phyloP scores from a whole-genome alignment of 1,140 invertebrate genomes.

The Leptopilina clavipes region DNA sequence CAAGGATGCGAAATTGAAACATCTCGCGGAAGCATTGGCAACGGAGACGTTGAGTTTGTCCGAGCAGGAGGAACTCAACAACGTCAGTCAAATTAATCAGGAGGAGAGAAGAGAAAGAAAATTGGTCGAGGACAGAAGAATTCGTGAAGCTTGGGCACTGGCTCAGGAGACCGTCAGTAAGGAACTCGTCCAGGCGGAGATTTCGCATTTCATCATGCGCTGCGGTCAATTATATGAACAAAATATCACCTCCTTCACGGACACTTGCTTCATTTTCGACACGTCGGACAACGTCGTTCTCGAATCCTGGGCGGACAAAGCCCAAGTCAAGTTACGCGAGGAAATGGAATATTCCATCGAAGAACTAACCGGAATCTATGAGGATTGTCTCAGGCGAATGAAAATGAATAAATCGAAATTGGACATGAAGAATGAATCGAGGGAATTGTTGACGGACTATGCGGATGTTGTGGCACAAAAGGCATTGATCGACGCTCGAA shows the following conservation, averaged over 20 bases:
- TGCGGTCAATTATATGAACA: conserved; percentile 81
- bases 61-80: conserved; percentile 58
- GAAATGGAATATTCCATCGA: conserved; percentile 82
- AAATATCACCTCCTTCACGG: conserved; percentile 70
- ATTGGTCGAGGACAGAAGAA: conserved; percentile 71
- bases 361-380: conserved; percentile 80
- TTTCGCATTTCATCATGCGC: conserved; percentile 81
- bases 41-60: conserved; percentile 79
- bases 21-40: conserved; percentile 80
- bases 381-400: conserved; percentile 75
- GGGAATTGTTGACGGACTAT: conserved; percentile 80
- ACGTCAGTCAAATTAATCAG: conserved; percentile 51
- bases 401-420: conserved; percentile 72
- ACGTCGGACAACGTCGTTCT: conserved; percentile 79
- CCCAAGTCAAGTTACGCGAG: conserved; percentile 80
- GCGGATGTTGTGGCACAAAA: conserved; percentile 86
- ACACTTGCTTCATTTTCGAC: conserved; percentile 76
- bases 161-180: conserved; percentile 82
- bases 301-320: conserved; percentile 82
- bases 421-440: conserved; percentile 70
- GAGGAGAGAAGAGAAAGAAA: conserved; percentile 65
- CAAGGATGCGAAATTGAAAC: conserved; percentile 81
- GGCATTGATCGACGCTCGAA: conserved; percentile 83
- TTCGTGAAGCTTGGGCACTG: conserved; percentile 81
- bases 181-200: conserved; percentile 83